These are phyloP conservation scores for Cheilosia variabilis DNA, from an alignment of 2,888 invertebrate genomes.

Conservation along the genomic window DNA sequence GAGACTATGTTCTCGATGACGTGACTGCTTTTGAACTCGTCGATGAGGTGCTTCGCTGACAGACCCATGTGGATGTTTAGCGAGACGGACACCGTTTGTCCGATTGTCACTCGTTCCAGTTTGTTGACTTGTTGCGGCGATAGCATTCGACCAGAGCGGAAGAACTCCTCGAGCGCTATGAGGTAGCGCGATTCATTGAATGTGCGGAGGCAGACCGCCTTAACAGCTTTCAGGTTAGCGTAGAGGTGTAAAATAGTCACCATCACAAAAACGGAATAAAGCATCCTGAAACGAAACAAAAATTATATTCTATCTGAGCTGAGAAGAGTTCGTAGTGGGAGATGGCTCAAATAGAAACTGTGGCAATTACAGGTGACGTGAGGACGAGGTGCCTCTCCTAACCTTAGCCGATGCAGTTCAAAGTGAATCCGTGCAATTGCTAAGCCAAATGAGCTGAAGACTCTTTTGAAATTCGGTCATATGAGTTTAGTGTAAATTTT, in stretches of 20 bases:
- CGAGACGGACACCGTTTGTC: conserved; percentile 84
- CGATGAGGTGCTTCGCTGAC: conserved; percentile 82
- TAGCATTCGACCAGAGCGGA: conserved; percentile 86
- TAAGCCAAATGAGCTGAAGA: no score
- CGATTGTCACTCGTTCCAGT: conserved; percentile 88
- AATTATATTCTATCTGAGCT: no score
- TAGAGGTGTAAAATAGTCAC: conserved; percentile 92
- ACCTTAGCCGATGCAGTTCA: no score
- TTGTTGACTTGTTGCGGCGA: conserved; percentile 87
- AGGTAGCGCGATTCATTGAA: conserved; percentile 92
- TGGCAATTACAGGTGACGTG: no score
- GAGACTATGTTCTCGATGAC: conserved; percentile 83
- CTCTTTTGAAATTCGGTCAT: no score
- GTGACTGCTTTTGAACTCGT: conserved; percentile 82
- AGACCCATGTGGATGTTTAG: conserved; percentile 82
- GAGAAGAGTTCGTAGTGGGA: no score
- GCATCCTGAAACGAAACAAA: conserved; percentile 85
- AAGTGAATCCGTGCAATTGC: no score
- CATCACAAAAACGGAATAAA: conserved; percentile 89
- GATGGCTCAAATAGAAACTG: no score
- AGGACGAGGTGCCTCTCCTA: no score
- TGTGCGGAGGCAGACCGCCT: conserved; percentile 90
- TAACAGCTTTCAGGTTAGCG: conserved; percentile 95
- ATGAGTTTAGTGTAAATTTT: no score
- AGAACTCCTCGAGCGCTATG: conserved; percentile 88